phyloP scores from a whole-genome alignment of 2,113 vertebrate genomes.

The Aptenodytes forsteri region DNA sequence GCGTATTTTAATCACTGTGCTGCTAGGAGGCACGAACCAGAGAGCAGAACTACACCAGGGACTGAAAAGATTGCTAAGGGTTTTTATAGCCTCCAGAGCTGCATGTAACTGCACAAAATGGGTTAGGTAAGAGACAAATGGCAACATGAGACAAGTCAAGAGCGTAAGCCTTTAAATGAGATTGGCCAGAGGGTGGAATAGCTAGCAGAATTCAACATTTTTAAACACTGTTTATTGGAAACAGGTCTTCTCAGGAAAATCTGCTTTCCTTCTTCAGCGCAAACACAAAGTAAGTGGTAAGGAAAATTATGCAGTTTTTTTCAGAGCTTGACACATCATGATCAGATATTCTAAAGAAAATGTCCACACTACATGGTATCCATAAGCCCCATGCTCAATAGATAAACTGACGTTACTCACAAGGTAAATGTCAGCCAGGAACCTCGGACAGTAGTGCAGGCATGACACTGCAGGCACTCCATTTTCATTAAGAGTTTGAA shows the following conservation, averaged over 20 bases:
- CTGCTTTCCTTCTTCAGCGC: not conserved
- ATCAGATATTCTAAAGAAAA: not conserved
- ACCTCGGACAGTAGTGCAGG: not conserved
- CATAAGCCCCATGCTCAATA: accelerated
- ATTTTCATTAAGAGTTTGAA: not conserved
- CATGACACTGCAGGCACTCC: not conserved
- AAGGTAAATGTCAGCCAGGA: not conserved
- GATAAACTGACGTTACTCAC: not conserved
- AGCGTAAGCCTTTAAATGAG: not conserved
- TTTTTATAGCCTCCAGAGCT: not conserved
- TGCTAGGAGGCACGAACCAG: not conserved
- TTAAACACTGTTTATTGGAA: not conserved
- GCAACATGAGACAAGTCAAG: not conserved
- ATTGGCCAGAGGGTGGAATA: not conserved
- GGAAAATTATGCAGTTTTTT: not conserved
- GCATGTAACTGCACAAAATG: not conserved
- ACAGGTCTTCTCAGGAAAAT: not conserved
- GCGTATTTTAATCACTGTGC: not conserved
- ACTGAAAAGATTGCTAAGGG: not conserved
- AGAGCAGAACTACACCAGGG: not conserved
- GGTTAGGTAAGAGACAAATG: not conserved
- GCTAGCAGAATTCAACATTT: not conserved
- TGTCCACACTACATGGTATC: not conserved
- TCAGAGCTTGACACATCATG: not conserved
- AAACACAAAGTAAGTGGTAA: not conserved